phyloP scores from a whole-genome alignment of 2,113 vertebrate genomes.

The Dicaeum eximium region DNA sequence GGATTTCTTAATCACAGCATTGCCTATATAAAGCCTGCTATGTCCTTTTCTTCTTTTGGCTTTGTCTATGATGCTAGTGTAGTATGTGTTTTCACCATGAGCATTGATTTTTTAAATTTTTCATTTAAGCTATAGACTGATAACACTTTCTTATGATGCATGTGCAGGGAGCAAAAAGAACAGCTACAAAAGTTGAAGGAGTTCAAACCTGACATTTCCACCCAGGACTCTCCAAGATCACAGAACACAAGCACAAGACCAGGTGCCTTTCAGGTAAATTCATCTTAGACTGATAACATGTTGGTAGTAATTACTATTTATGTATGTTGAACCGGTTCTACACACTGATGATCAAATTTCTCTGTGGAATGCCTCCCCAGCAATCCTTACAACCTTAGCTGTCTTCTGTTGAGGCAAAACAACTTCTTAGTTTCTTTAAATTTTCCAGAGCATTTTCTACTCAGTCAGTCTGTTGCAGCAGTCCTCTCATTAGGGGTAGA shows the following conservation, averaged over 20 bases:
- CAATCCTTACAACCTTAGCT: background rate
- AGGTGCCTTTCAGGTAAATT: constrained; percentile 73
- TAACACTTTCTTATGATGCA: constrained; percentile 29
- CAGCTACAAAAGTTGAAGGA: constrained; percentile 80
- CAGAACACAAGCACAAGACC: constrained; percentile 64
- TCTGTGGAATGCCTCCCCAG: background rate
- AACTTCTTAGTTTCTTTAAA: background rate
- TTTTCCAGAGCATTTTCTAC: background rate
- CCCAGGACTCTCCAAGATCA: constrained; percentile 59
- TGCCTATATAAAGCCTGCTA: background rate
- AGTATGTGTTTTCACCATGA: background rate
- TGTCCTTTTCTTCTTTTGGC: background rate
- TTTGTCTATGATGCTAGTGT: background rate
- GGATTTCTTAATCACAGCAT: background rate
- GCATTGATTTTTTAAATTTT: background rate
- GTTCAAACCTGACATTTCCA: constrained; percentile 70
- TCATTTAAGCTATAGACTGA: background rate
- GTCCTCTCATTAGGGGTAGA: background rate
- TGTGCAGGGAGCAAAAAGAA: constrained; percentile 79
- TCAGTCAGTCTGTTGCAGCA: background rate
- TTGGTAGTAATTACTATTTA: background rate
- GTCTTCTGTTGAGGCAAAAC: background rate
- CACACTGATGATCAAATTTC: background rate
- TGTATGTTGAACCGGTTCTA: background rate
- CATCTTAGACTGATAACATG: background rate